These are phyloP conservation scores for Sebastes ruberrimus DNA, from an alignment of 2,797 vertebrate genomes.

Conservation along the genomic window DNA sequence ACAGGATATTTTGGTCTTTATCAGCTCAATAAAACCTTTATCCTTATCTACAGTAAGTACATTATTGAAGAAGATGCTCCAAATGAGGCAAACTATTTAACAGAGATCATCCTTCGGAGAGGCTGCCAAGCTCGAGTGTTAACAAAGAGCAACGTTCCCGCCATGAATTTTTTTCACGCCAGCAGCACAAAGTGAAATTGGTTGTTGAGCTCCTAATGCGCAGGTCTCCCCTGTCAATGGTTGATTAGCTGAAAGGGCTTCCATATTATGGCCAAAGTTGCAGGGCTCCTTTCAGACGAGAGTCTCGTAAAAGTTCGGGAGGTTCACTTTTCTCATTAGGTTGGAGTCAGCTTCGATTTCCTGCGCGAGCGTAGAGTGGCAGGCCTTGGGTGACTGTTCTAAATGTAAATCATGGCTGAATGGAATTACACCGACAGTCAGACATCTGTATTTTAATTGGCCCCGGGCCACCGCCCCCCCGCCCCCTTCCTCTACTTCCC, in stretches of 20 bases:
- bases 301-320: slow-evolving; percentile 80
- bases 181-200: slow-evolving; percentile 66
- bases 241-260: slow-evolving; percentile 77
- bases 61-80: slow-evolving; percentile 27
- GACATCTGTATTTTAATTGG: slow-evolving; percentile 88
- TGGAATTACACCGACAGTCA: slow-evolving; percentile 83
- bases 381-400: slow-evolving; percentile 78
- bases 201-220: slow-evolving; percentile 69
- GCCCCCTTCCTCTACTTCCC: not conserved
- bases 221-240: slow-evolving; percentile 57
- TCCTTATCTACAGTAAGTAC: slow-evolving; percentile 3
- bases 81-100: slow-evolving; percentile 57
- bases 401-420: slow-evolving; percentile 86
- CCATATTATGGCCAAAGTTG: slow-evolving; percentile 76
- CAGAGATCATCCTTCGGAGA: slow-evolving; percentile 50
- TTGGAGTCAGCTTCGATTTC: slow-evolving; percentile 84
- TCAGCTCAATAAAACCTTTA: not conserved
- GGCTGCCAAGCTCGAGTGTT: slow-evolving; percentile 40
- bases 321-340: slow-evolving; percentile 87
- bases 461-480: slow-evolving; percentile 61
- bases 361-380: slow-evolving; percentile 76
- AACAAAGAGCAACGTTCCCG: slow-evolving; percentile 57
- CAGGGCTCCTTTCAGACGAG: slow-evolving; percentile 71
- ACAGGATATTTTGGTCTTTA: not conserved
- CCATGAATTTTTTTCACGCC: slow-evolving; percentile 59